Conservation (phyloP, 2,888 invertebrate species). For the Hylaea fasciaria region DNA sequence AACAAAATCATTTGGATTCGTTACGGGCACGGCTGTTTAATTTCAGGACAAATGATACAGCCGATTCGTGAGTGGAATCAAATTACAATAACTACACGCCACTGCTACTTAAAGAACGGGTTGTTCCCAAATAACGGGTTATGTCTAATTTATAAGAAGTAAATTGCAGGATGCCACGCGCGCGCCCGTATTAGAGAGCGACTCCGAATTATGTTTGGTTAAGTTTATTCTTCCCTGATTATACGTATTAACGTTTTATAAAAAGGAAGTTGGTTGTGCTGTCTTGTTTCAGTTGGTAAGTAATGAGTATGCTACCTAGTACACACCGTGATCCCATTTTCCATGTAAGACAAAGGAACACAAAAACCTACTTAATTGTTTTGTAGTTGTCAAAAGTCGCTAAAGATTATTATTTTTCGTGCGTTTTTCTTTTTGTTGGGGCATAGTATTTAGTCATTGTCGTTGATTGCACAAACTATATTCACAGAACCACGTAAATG, state of each 20-base stretch:
- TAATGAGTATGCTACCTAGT: constrained; percentile 27
- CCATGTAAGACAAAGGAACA: no score
- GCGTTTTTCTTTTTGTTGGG: no score
- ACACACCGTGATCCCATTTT: no score
- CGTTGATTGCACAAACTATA: no score
- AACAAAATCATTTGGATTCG: constrained; percentile 20
- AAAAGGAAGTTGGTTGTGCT: constrained; percentile 53
- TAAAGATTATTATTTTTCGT: no score
- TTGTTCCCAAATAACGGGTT: constrained; percentile 70
- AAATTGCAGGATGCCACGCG: constrained; percentile 78
- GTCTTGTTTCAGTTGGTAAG: constrained; percentile 38
- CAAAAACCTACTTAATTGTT: no score
- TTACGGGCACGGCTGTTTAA: constrained; percentile 13
- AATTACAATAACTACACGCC: constrained; percentile 81
- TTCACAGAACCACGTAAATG: no score
- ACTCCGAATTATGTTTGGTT: constrained; percentile 71
- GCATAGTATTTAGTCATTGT: no score
- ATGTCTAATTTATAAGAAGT: constrained; percentile 78
- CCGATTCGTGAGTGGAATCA: constrained; percentile 77
- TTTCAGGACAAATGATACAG: constrained; percentile 47
- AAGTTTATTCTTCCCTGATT: constrained; percentile 72
- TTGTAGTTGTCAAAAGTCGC: no score
- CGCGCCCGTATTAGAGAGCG: constrained; percentile 61
- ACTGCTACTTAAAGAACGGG: constrained; percentile 80
- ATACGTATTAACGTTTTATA: constrained; percentile 64